Evolutionary conservation across 2,113 vertebrate genomes (phyloP).

Genomic region (Callaeas wilsoni): DNA sequence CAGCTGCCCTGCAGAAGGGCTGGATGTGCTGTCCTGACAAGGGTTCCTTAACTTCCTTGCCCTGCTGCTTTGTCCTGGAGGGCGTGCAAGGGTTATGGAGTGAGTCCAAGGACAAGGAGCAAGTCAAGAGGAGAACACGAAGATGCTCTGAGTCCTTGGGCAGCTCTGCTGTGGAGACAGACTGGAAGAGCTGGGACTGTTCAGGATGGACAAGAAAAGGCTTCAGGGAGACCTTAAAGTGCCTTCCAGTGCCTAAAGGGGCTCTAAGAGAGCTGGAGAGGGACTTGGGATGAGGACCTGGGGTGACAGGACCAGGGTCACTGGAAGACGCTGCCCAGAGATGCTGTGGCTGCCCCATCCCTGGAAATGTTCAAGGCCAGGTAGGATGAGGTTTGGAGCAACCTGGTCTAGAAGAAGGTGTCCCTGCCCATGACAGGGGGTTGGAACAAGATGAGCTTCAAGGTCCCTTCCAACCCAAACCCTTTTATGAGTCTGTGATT

Average conservation of each 20-base stretch:
- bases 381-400: background rate
- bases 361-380: background rate
- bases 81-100: background rate
- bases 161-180: background rate
- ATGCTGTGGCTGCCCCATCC: background rate
- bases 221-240: background rate
- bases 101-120: background rate
- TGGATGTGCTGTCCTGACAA: background rate
- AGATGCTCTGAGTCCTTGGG: background rate
- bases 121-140: fast-evolving
- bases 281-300: background rate
- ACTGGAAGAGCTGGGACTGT: background rate
- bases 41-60: background rate
- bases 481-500: background rate
- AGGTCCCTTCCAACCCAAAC: background rate
- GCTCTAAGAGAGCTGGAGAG: background rate
- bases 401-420: background rate
- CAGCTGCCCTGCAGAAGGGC: background rate
- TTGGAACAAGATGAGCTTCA: background rate
- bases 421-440: background rate
- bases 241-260: background rate
- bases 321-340: background rate
- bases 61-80: background rate
- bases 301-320: background rate
- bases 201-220: background rate